Evolutionary conservation across 1,140 invertebrate species (phyloP), one percentile per base, ranked within the genome.

Genomic region (Lepidurus apus): DNA sequence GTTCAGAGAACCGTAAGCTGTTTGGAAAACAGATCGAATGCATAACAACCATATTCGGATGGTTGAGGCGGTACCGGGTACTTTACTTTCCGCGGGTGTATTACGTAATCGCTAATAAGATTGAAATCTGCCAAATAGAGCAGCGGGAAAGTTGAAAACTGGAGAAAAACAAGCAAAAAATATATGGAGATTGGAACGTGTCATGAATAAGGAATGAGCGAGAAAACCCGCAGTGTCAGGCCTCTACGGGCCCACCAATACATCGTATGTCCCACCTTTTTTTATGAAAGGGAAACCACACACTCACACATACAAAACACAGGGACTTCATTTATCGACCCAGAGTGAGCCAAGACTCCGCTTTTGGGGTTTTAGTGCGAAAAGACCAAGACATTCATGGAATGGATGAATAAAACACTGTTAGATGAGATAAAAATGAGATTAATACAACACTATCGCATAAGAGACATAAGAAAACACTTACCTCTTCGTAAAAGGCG

Each of bases 401-500:
- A 45, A n/a, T 7, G 26, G 24, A 47, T 47, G 42, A 77, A 53
- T 11, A 42, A 77, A 53, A 44, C 6, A 17, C 43, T 10, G 43
- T 21, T 11, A 26, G n/a, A 43, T 24, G 34, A 45, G n/a, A 47
- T 24, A 24, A 76, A 76, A n/a, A 77, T 21, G 44, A 76, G 17
- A 76, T 11, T 47, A 44, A 13, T 17, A 9, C 65, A 10, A 43
- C 21, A 26, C 17, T n/a, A 47, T 45, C 74, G 42, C 11, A 7
- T 21, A 34, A 34, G 2, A 44, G 43, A 8, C 44, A 34, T 45
- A 78, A 44, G 73, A 74, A 76, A 74, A 78, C 34, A 74, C 88
- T 87, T 88, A 98, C 97, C 92, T 99, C 96, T 92, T 99, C 98
- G 87, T 99, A 99, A 90, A 99, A 99, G 86, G 94, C 96, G 83